Evolutionary conservation across 2,113 vertebrate genomes (phyloP).

Genomic region (Ceuthmochares aereus): DNA sequence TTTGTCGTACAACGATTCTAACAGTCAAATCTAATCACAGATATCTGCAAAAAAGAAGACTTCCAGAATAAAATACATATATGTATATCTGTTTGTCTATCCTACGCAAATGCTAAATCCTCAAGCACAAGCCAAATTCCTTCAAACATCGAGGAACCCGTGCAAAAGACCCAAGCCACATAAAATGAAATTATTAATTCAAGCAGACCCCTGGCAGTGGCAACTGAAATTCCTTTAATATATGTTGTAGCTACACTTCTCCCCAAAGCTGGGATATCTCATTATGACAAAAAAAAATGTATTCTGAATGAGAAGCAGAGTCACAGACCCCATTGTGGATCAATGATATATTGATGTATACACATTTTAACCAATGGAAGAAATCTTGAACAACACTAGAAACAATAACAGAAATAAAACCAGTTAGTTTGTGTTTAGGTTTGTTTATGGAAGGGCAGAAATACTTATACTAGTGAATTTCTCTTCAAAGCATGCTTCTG

Average conservation of each 20-base stretch:
- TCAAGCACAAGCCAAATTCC: not conserved
- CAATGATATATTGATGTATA: not conserved
- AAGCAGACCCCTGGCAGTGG: not conserved
- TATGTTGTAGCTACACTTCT: not conserved
- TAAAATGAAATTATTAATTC: not conserved
- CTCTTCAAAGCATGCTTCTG: not conserved
- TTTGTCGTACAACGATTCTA: not conserved
- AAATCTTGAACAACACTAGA: not conserved
- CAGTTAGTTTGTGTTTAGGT: not conserved
- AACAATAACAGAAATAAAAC: not conserved
- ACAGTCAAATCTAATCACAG: not conserved
- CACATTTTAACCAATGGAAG: not conserved
- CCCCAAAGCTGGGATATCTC: not conserved
- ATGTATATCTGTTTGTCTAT: not conserved
- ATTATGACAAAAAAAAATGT: not conserved
- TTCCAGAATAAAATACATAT: not conserved
- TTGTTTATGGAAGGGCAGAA: not conserved
- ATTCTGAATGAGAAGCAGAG: not conserved
- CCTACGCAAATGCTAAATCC: not conserved
- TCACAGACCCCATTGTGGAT: not conserved
- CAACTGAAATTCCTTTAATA: not conserved
- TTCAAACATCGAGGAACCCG: not conserved
- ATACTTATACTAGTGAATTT: not conserved
- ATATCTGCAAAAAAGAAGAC: not conserved
- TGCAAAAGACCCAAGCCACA: not conserved